Percentiles rank a stretch among this genome's conserved stretches.
phyloP scores from a whole-genome alignment of 2,888 invertebrate species.

The Tachystola acroxantha region DNA sequence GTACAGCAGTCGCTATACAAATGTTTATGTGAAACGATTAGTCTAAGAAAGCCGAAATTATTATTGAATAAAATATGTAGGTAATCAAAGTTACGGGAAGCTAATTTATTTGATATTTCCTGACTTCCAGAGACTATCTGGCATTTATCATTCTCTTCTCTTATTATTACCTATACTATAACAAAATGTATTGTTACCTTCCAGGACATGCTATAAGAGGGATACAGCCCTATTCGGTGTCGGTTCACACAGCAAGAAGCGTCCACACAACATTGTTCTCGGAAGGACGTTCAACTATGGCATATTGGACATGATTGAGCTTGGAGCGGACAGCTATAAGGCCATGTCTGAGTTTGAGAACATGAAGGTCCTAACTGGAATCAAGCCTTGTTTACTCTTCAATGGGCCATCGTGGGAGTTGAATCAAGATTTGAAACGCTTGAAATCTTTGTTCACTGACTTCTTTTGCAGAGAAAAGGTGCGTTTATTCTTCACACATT shows the following conservation, averaged over 20 bases:
- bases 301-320: constrained; percentile 96
- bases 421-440: constrained; percentile 86
- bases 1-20: too few species aligned
- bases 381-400: constrained; percentile 95
- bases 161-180: too few species aligned
- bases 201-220: constrained; percentile 85
- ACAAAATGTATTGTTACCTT: too few species aligned
- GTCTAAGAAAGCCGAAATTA: too few species aligned
- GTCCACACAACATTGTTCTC: constrained; percentile 93
- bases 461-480: constrained; percentile 92
- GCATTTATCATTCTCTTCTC: too few species aligned
- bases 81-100: too few species aligned
- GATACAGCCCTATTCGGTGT: constrained; percentile 95
- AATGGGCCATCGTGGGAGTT: constrained; percentile 95
- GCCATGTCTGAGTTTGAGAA: constrained; percentile 88
- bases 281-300: constrained; percentile 94
- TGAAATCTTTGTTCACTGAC: constrained; percentile 94
- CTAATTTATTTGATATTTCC: too few species aligned
- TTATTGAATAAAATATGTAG: too few species aligned
- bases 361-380: constrained; percentile 87
- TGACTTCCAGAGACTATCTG: too few species aligned
- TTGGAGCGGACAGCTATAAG: constrained; percentile 91
- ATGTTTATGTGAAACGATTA: too few species aligned
- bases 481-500: constrained; percentile 4
- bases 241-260: constrained; percentile 95